These are phyloP conservation scores for Gallinago undulata DNA, from an alignment of 2,113 vertebrate species.

Conservation along the genomic window DNA sequence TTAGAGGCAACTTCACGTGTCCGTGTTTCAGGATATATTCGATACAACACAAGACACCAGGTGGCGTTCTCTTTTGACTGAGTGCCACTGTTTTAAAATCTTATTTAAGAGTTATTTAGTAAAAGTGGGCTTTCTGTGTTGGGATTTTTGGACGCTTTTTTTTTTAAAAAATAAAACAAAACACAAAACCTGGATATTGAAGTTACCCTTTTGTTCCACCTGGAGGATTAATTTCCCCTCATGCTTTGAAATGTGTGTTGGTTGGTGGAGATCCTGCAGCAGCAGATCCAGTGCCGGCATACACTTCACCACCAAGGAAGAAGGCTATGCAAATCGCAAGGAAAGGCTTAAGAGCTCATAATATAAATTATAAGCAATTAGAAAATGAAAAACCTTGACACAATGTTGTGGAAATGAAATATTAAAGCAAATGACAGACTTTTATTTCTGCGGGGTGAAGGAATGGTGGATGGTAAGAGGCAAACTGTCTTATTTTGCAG, in stretches of 20 bases:
- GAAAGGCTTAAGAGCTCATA: background rate
- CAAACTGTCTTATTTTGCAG: background rate
- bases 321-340: background rate
- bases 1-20: background rate
- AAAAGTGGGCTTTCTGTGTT: background rate
- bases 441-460: background rate
- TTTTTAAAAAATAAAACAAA: too few relatives aligned
- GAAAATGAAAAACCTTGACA: background rate
- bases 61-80: background rate
- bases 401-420: background rate
- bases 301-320: background rate
- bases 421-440: background rate
- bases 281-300: background rate
- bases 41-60: background rate
- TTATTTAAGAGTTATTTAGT: background rate
- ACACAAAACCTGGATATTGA: background rate
- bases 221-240: background rate
- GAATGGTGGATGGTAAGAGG: background rate
- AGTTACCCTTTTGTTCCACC: background rate
- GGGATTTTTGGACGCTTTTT: accelerated
- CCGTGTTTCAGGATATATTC: background rate
- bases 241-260: background rate
- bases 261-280: background rate
- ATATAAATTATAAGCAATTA: background rate
- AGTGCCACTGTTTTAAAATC: background rate